Conservation (phyloP, 2,113 vertebrate genomes). For the Euleptes europaea region DNA sequence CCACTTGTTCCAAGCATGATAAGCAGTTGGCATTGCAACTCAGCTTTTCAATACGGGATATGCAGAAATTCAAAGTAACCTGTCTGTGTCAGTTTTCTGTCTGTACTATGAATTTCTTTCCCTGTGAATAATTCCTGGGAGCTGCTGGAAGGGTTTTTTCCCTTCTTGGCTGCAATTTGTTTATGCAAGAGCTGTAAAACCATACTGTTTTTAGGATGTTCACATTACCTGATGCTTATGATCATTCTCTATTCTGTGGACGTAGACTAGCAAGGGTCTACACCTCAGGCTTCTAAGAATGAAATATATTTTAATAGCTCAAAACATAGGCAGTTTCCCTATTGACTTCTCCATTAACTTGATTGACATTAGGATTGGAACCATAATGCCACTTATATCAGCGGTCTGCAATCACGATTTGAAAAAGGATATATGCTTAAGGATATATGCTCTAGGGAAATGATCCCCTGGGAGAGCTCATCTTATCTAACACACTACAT, state of each 20-base stretch:
- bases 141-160: neutral
- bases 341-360: neutral
- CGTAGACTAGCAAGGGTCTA: too few species aligned
- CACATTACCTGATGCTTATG: neutral
- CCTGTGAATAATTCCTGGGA: neutral
- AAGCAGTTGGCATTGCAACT: neutral
- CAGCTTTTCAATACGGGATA: neutral
- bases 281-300: neutral
- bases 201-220: neutral
- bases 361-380: neutral
- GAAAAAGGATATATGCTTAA: neutral
- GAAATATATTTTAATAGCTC: neutral
- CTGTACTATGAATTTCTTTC: neutral
- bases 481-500: neutral
- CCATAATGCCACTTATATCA: too few species aligned
- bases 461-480: neutral
- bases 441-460: neutral
- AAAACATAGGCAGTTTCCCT: neutral
- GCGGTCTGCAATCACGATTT: neutral
- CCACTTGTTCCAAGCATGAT: neutral
- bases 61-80: neutral
- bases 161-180: neutral
- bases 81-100: neutral
- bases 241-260: neutral
- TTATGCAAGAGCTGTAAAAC: neutral